Percentiles rank a stretch among this genome's conserved stretches.
Conservation (phyloP, 53 echinoderm and acorn worm genomes). For the Crossaster papposus region DNA sequence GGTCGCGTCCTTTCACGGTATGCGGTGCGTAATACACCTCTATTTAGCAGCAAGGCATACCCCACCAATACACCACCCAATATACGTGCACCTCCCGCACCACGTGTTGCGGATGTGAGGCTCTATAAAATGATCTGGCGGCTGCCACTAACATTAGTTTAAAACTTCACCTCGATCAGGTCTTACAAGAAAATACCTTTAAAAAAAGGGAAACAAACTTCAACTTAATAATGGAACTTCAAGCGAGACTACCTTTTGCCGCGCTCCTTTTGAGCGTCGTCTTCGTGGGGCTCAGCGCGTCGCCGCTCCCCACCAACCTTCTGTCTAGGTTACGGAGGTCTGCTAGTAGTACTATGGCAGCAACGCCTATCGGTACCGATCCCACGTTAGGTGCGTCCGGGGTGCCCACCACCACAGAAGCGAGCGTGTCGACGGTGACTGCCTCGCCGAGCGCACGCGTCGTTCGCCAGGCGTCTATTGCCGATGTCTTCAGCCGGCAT, state of each 20-base stretch:
- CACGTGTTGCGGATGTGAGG: background rate
- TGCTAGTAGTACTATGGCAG: background rate
- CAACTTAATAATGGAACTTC: conserved; percentile 9
- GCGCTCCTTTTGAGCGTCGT: background rate
- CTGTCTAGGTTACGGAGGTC: conserved; percentile 20
- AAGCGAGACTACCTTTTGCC: background rate
- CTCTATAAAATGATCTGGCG: background rate
- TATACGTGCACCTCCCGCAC: background rate
- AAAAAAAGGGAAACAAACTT: background rate
- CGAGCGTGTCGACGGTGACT: background rate
- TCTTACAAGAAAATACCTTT: background rate
- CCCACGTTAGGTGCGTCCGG: background rate
- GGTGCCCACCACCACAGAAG: background rate
- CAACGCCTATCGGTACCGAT: background rate
- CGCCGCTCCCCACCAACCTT: background rate
- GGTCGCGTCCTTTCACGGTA: background rate
- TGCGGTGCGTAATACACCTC: background rate
- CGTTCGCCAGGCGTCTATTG: background rate
- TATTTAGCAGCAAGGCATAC: background rate
- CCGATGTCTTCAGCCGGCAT: background rate
- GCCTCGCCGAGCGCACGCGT: background rate
- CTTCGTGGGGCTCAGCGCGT: background rate
- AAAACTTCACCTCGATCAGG: background rate
- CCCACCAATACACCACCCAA: too few relatives aligned
- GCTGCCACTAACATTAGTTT: background rate